Percentiles rank a stretch among this genome's conserved stretches.
These are phyloP conservation scores for Hydraecia micacea DNA, from an alignment of 2,888 invertebrate species.

Conservation along the genomic window DNA sequence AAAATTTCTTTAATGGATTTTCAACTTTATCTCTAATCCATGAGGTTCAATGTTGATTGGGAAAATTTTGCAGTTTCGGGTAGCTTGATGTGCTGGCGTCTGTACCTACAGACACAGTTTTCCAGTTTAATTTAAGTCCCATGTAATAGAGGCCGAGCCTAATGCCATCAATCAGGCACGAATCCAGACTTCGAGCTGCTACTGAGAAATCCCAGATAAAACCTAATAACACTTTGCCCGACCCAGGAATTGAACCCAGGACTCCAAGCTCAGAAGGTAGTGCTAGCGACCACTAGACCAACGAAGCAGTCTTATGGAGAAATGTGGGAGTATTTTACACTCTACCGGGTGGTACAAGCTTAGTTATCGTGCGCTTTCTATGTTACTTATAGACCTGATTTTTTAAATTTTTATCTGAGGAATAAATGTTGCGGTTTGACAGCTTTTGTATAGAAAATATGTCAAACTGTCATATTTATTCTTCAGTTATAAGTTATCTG, in stretches of 20 bases:
- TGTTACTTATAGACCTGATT: neutral
- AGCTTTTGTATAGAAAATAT: no score
- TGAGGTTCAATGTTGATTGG: no score
- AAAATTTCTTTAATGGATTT: no score
- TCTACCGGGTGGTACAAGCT: rapidly evolving
- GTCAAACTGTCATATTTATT: no score
- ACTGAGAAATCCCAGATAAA: neutral
- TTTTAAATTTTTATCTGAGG: no score
- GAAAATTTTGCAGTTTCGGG: no score
- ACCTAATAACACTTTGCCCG: neutral
- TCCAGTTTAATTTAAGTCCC: neutral
- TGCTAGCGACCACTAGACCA: neutral
- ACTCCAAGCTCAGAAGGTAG: neutral
- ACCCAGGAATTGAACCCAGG: neutral
- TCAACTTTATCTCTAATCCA: no score
- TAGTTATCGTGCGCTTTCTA: neutral
- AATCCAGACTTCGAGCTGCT: neutral
- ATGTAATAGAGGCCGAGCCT: neutral
- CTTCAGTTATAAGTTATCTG: no score
- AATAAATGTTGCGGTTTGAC: no score
- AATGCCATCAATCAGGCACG: neutral
- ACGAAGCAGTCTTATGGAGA: neutral
- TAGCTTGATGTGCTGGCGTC: no score
- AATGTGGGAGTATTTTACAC: neutral
- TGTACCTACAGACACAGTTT: neutral